Evolutionary conservation across 2,888 invertebrate genomes (phyloP).

Genomic region (Eupithecia insigniata): DNA sequence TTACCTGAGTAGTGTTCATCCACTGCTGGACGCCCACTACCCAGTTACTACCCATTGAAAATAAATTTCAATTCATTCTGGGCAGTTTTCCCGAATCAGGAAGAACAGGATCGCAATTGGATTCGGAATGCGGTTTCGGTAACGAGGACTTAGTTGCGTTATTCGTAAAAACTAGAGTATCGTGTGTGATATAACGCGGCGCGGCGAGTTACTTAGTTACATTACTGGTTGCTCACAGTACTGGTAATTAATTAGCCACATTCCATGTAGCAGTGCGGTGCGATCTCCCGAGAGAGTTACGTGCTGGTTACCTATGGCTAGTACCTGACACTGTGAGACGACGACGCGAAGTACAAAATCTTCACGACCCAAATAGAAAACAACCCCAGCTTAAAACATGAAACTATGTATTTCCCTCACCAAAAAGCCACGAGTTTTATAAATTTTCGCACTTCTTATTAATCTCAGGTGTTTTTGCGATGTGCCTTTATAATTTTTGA

Average conservation of each 20-base stretch:
- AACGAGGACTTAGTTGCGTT: slow-evolving; percentile 1
- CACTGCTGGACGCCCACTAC: too few species aligned
- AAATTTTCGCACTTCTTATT: neutral
- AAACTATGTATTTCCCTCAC: neutral
- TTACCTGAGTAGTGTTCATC: too few species aligned
- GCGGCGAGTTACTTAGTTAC: neutral
- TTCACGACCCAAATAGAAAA: neutral
- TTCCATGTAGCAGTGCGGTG: neutral
- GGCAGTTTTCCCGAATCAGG: neutral
- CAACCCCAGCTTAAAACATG: neutral
- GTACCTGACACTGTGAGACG: neutral
- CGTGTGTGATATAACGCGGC: neutral
- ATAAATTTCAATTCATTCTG: neutral
- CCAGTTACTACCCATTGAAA: neutral
- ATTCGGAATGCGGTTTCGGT: slow-evolving; percentile 3
- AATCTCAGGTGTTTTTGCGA: neutral
- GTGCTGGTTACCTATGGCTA: neutral
- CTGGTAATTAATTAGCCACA: neutral
- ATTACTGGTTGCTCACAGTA: neutral
- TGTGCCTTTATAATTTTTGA: neutral
- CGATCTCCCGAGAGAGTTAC: neutral
- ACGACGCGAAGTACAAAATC: neutral
- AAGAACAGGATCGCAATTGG: neutral
- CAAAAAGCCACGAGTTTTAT: neutral
- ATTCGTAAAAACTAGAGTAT: neutral